Base-by-base conservation (phyloP, 1,140 invertebrate genomes). In the Eumeta japonica region DNA sequence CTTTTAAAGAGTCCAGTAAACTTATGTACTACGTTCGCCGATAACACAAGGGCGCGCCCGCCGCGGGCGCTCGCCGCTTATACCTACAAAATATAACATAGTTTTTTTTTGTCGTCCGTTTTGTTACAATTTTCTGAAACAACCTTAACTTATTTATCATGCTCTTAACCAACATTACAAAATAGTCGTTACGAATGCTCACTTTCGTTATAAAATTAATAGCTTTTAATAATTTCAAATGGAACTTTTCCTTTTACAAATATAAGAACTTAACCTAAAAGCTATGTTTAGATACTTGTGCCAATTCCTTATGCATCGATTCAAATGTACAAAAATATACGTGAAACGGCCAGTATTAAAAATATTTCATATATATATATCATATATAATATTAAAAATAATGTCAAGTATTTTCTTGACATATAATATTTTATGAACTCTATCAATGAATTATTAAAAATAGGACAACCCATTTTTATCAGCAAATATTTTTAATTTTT, bases 1-100 rank as follows among this genome's bases (percentile, higher is more conserved):
- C 75, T 77, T 76, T 75, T 65, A 62, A 74, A 77, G 75, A 76
- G 75, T 53, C n/a, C n/a, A n/a, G n/a, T n/a, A 62, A 68, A 72
- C 75, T 77, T 77, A 77, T 62, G 57, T 29, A 40, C 75, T 77
- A 77, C 36, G 43, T 66, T 74, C 66, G 67, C 72, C 72, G 14
- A 75, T 70, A 60, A 70, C 71, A 74, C 65, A 66, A 54, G 13
- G 50, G 39, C 55, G 53, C 53, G 47, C 38, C 52, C 43, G 43
- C 43, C 41, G 41, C 41, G 42, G 37, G 48, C 42, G 36, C 31
- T 45, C 45, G 51, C 50, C 53, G 46, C 54, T 67, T 53, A 60
- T 71, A 52, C 56, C 51, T 70, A 70, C 65, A 74, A 70, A 74
- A 74, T 71, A 72, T 70, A 74, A 70, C 63, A 65, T 63, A 49